Evolutionary conservation across 2,113 vertebrate genomes (phyloP).

Genomic region (Gymnarchus niloticus): DNA sequence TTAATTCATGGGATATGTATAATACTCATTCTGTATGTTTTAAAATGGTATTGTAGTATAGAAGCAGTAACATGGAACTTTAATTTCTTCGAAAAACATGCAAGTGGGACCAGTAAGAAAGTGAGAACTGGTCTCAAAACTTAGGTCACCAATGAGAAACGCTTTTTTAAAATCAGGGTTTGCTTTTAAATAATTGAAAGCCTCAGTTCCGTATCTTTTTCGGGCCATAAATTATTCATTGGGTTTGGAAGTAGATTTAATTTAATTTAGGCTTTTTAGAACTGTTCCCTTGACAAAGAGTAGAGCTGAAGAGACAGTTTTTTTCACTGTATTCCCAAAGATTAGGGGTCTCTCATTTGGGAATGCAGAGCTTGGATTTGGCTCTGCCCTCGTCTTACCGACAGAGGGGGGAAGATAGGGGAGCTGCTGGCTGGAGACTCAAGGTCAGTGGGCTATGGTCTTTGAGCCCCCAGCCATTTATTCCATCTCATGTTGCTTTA

Average conservation of each 20-base stretch:
- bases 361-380: constrained; percentile 32
- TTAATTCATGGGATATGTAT: neutral
- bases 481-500: constrained; percentile 17
- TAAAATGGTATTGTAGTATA: neutral
- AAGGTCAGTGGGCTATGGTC: neutral
- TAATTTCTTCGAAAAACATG: neutral
- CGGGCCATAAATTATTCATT: constrained; percentile 40
- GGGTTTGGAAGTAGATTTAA: constrained; percentile 40
- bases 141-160: neutral
- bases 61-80: neutral
- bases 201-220: constrained; percentile 34
- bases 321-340: constrained; percentile 35
- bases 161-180: constrained; percentile 31
- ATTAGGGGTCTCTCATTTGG: constrained; percentile 30
- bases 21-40: neutral
- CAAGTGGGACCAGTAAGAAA: neutral
- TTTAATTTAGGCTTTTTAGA: constrained; percentile 40
- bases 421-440: neutral
- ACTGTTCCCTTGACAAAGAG: constrained; percentile 14
- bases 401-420: constrained; percentile 20
- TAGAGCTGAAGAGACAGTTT: constrained; percentile 6
- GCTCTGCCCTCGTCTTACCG: constrained; percentile 13
- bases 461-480: neutral
- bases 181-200: constrained; percentile 42
- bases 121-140: neutral